phyloP scores from a whole-genome alignment of 2,113 vertebrate species.

The Hippocampus abdominalis region DNA sequence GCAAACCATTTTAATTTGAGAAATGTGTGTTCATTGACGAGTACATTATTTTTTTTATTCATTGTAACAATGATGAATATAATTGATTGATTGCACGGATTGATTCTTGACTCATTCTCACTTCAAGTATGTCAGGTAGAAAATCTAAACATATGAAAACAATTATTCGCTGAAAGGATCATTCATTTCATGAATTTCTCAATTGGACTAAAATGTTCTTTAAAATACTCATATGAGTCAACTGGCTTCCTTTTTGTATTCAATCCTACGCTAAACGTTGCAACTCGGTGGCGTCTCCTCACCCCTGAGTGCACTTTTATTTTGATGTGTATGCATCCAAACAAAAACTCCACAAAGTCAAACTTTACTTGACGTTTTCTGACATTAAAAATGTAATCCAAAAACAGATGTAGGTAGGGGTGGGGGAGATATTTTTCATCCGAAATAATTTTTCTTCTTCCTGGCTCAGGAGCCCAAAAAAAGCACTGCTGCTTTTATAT shows the following conservation, averaged over 20 bases:
- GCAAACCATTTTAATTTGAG: no score
- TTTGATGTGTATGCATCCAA: not conserved
- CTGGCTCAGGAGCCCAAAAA: not conserved
- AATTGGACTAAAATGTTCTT: not conserved
- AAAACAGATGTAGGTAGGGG: not conserved
- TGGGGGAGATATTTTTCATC: not conserved
- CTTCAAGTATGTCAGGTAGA: not conserved
- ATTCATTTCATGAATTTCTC: not conserved
- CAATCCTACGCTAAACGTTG: not conserved
- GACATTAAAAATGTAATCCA: not conserved
- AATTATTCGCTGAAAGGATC: not conserved
- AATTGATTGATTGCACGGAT: no score
- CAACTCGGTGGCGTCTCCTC: not conserved
- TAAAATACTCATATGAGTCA: not conserved
- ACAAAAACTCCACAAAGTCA: constrained; percentile 1
- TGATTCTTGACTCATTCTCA: not conserved
- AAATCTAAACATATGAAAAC: not conserved
- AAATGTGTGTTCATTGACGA: no score
- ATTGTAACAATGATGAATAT: no score
- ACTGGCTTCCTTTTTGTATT: not conserved
- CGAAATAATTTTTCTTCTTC: not conserved
- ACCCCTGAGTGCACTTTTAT: not conserved
- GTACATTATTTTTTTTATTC: no score
- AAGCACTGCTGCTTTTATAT: not conserved
- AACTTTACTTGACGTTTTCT: not conserved